Evolutionary conservation across 1,140 invertebrate species (phyloP).

Genomic region (Olivierus martensii): DNA sequence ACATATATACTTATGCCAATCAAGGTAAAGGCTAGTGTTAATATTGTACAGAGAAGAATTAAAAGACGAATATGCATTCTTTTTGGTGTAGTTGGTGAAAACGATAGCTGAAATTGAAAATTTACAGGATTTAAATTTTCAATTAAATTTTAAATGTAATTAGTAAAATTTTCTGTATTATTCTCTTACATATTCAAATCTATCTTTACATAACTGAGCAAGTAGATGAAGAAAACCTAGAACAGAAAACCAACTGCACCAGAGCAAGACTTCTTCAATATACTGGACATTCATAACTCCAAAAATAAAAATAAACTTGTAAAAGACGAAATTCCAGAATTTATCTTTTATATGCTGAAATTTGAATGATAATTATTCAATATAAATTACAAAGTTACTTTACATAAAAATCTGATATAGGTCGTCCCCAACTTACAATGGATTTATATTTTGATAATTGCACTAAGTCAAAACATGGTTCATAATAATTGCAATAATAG

Average conservation of each 20-base stretch:
- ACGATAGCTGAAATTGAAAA: slow-evolving; percentile 62
- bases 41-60: slow-evolving; percentile 46
- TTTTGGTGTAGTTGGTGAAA: slow-evolving; percentile 58
- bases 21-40: slow-evolving; percentile 48
- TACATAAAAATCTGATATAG: too few species aligned
- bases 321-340: slow-evolving; percentile 89
- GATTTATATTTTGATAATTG: too few species aligned
- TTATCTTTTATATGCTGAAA: slow-evolving; percentile 56
- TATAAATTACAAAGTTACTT: too few species aligned
- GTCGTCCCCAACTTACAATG: too few species aligned
- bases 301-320: slow-evolving; percentile 91
- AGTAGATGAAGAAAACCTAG: slow-evolving; percentile 71
- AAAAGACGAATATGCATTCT: slow-evolving; percentile 54
- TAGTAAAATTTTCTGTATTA: too few species aligned
- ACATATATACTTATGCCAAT: slow-evolving; percentile 51
- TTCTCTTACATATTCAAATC: slow-evolving; percentile 75
- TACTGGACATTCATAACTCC: slow-evolving; percentile 84
- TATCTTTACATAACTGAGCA: slow-evolving; percentile 70
- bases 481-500: too few species aligned
- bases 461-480: too few species aligned
- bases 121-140: too few species aligned
- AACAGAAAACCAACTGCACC: slow-evolving; percentile 78
- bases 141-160: too few species aligned
- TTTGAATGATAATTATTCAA: too few species aligned
- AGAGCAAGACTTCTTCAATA: slow-evolving; percentile 62